Evolutionary conservation across 2,797 vertebrate species (phyloP).

Genomic region (Acomys russatus): DNA sequence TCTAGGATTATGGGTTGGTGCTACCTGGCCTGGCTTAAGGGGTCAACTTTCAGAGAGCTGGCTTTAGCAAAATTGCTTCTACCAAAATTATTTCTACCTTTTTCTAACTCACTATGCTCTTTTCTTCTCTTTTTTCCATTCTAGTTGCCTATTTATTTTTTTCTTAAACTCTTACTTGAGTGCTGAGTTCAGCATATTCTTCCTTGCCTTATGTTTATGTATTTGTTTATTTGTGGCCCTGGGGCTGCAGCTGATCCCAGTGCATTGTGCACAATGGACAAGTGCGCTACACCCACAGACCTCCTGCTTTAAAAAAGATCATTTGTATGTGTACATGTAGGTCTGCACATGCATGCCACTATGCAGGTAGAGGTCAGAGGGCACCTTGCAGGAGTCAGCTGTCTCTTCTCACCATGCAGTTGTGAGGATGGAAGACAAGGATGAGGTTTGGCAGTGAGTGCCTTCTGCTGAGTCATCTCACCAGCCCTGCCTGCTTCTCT

Average conservation of each 20-base stretch:
- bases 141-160: neutral
- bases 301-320: neutral
- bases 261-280: neutral
- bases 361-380: neutral
- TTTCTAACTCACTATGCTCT: neutral
- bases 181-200: neutral
- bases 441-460: neutral
- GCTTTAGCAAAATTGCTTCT: neutral
- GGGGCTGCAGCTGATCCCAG: neutral
- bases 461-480: neutral
- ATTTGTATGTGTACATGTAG: neutral
- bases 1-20: neutral
- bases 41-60: neutral
- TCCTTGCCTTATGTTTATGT: neutral
- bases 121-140: neutral
- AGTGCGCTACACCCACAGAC: neutral
- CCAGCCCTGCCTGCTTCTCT: no score
- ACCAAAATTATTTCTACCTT: neutral
- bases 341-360: neutral
- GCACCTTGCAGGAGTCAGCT: neutral
- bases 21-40: no score
- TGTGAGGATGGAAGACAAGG: neutral
- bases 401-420: neutral
- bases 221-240: neutral
- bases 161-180: slow-evolving; percentile 3